Evolutionary conservation across 2,888 invertebrate genomes (phyloP), one percentile per base, ranked within the genome.

Genomic region (Zonitis immaculata): DNA sequence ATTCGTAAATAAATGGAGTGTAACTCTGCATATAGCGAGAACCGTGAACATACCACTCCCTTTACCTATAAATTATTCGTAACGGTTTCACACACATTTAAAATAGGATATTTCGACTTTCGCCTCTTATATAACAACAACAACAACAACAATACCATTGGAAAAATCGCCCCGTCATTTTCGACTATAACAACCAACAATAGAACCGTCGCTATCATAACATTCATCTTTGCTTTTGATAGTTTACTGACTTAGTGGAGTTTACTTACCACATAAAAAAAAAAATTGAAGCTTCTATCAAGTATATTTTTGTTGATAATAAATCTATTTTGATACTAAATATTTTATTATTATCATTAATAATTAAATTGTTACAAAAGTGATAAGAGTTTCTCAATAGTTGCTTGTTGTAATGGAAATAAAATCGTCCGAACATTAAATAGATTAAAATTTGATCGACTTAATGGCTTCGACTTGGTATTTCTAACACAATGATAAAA

Each of bases 331-430:
- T n/a, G n/a, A n/a, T n/a, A n/a, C n/a, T n/a, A n/a, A n/a, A n/a
- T n/a, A n/a, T n/a, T n/a, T n/a, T n/a, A n/a, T n/a, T n/a, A n/a
- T n/a, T n/a, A n/a, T n/a, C n/a, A n/a, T n/a, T n/a, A n/a, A n/a
- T n/a, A n/a, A n/a, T n/a, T n/a, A n/a, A n/a, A n/a, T n/a, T n/a
- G n/a, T n/a, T n/a, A n/a, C n/a, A n/a, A n/a, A n/a, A n/a, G n/a
- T n/a, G n/a, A n/a, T n/a, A n/a, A n/a, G n/a, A n/a, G n/a, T n/a
- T n/a, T n/a, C n/a, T n/a, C n/a, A n/a, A n/a, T n/a, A n/a, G n/a
- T n/a, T n/a, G n/a, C 66, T 67, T 65, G 65, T 67, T 65, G 67
- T 65, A 66, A 67, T 67, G 66, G 67, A 66, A 67, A 66, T 65
- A 64, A 67, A 66, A 67, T 67, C 61, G 65, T 62, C 66, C 61